A percentile compares a stretch with the other conserved stretches of the same genome.
These are phyloP conservation scores for Phodopus roborovskii DNA, from an alignment of 2,113 vertebrate genomes.

Conservation along the genomic window DNA sequence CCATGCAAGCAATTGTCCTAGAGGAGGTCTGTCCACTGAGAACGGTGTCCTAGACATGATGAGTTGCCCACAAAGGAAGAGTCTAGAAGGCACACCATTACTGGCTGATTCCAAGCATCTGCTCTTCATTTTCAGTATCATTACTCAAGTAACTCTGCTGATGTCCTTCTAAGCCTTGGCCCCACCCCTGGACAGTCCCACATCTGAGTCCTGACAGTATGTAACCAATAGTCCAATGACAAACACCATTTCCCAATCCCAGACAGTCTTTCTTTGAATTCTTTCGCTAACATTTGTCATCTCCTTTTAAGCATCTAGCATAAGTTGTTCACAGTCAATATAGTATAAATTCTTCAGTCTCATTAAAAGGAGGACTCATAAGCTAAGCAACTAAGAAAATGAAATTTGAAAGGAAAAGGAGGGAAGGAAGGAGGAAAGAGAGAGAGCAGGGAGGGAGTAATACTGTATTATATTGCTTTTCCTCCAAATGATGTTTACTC, in stretches of 20 bases:
- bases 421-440: no score
- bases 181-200: no score
- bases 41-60: not conserved
- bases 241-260: not conserved
- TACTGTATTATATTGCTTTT: not conserved
- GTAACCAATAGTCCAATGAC: not conserved
- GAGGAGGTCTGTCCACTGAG: not conserved
- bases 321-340: not conserved
- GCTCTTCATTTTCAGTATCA: not conserved
- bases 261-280: not conserved
- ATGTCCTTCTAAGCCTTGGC: not conserved
- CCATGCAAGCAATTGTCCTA: not conserved
- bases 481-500: not conserved
- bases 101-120: not conserved
- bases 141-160: not conserved
- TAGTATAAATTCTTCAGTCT: conserved; percentile 3
- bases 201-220: not conserved
- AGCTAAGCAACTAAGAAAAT: not conserved
- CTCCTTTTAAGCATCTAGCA: not conserved
- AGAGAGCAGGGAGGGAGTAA: no score
- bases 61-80: not conserved
- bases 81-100: not conserved
- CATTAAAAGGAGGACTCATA: not conserved
- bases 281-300: not conserved
- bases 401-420: not conserved